Evolutionary conservation across 2,113 vertebrate genomes (phyloP), one percentile per base, ranked within the genome.

Genomic region (Perca schrenkii): DNA sequence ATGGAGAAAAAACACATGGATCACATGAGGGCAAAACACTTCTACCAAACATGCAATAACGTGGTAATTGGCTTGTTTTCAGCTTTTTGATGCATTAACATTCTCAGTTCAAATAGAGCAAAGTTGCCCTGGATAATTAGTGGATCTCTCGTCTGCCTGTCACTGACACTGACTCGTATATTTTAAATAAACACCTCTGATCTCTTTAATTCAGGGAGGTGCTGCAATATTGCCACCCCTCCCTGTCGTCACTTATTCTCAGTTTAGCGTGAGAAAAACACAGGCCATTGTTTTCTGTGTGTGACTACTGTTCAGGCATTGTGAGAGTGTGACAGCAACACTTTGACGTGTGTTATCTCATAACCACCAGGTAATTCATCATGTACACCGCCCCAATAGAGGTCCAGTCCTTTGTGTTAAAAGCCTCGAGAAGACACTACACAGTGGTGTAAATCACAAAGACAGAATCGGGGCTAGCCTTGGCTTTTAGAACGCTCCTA

Each of bases 381-480:
- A 92, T 75, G 84, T 76, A 76, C 54, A 61, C 71, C 82, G 61
- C 86, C 72, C 85, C 88, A 84, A n/a, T 19, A 86, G 77, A 91
- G 88, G 69, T 69, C 77, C 73, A 46, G 67, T 71, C 68, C 78
- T 69, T 74, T 70, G 67, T 79, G 85, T 80, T 87, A 86, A 90
- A 93, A 82, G 85, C 83, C 69, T 82, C 77, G 4, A 57, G 85
- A 88, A 90, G 88, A 89, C 28, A 21, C 66, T 68, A 77, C 82
- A 83, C 74, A 31, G 85, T 15, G 83, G 86, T 83, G 93, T 94
- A 94, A 94, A 96, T 94, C 94, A 94, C 88, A 57, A 11, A 81
- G 93, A 95, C 93, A 95, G 92, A 94, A 93, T 94, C 88, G 83
- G 94, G 91, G 56, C 91, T 56, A 88, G 87, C 66, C 53, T 75